Evolutionary conservation across 2,113 vertebrate genomes (phyloP), one percentile per base, ranked within the genome.

Genomic region (Recurvirostra avosetta): DNA sequence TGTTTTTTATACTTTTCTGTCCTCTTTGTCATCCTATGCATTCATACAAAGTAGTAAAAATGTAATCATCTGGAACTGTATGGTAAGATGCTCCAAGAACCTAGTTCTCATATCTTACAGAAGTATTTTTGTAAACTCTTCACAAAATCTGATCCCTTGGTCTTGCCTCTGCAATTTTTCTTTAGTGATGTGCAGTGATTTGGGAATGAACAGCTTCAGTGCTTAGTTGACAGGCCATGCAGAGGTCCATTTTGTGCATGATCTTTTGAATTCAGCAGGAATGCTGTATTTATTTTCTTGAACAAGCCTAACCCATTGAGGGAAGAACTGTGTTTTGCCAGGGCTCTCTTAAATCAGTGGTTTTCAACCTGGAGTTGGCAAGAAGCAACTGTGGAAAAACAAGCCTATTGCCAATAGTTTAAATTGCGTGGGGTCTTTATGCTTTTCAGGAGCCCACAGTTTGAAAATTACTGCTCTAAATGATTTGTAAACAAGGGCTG

Each of bases 331-430:
- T 86, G 34, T 89, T 92, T 89, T 88, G 52, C 86, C 47, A 93
- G 73, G 59, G 11, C 41, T 72, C 52, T 81, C 56, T 96, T 71
- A 78, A 89, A 89, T 75, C 32, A 12, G 29, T 85, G 52, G 29
- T 72, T 96, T 90, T 88, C 74, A 90, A 30, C 72, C 87, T 92
- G 58, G 49, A 97, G 49, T 13, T 94, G 77, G 66, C 85, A 85
- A 91, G 56, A 82, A 94, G 49, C 53, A 72, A 21, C 43, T 65
- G 70, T 71, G 36, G 80, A 85, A 95, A 94, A 94, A 72, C 81
- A 90, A 76, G 36, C 11, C 78, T 88, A n/a, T 76, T 96, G 90
- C 84, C 81, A 94, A 4, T 72, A 70, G 77, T 73, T 91, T 65
- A 85, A 90, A 29, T 85, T 96, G 71, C 9, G n/a, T 90, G 70